phyloP scores from a whole-genome alignment of 2,113 vertebrate species.

The Leucopsar rothschildi region DNA sequence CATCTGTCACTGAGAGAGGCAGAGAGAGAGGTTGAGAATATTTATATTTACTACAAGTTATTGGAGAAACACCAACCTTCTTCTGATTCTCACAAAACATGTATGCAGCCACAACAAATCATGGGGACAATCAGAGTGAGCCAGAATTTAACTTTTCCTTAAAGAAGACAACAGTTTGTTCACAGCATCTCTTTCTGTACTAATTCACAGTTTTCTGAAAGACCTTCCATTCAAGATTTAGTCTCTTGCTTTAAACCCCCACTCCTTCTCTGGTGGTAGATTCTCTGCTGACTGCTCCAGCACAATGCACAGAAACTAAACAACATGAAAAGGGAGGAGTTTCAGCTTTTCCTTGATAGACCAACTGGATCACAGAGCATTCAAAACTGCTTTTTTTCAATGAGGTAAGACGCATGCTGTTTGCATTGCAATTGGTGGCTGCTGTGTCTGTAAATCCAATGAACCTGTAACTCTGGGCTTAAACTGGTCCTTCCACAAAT shows the following conservation, averaged over 20 bases:
- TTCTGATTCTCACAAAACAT: not conserved
- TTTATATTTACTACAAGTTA: not conserved
- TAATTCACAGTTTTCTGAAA: not conserved
- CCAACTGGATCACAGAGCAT: not conserved
- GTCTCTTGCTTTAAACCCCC: not conserved
- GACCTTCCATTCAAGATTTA: not conserved
- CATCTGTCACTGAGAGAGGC: not conserved
- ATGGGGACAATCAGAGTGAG: not conserved
- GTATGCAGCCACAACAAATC: not conserved
- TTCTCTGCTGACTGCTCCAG: not conserved
- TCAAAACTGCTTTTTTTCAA: not conserved
- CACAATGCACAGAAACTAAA: not conserved
- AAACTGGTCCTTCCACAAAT: not conserved
- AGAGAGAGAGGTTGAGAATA: not conserved
- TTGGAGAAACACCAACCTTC: not conserved
- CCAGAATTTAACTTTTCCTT: not conserved
- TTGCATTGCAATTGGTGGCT: not conserved
- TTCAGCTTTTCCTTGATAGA: not conserved
- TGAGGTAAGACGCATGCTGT: not conserved
- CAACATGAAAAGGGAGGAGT: not conserved
- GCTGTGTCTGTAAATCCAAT: not conserved
- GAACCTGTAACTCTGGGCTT: not conserved
- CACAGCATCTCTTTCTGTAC: not conserved
- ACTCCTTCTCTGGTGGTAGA: rapidly evolving
- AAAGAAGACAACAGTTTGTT: not conserved